Evolutionary conservation across 2,888 invertebrate genomes (phyloP).

Genomic region (Drosophila quinaria): DNA sequence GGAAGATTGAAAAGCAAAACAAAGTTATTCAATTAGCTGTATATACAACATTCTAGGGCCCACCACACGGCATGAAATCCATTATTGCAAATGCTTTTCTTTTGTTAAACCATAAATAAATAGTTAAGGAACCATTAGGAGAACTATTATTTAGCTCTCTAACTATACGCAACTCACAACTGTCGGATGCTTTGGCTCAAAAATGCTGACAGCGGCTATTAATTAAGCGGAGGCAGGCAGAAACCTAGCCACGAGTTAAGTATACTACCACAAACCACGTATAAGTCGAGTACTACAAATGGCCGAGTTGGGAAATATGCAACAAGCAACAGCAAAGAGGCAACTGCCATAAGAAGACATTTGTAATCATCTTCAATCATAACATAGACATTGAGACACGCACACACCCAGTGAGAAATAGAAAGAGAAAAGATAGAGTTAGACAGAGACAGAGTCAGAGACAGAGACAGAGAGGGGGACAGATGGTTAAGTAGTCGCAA

Average conservation of each 20-base stretch:
- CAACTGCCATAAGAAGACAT: slow-evolving; percentile 77
- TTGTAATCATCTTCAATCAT: slow-evolving; percentile 81
- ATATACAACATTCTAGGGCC: slow-evolving; percentile 15
- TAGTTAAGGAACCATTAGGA: slow-evolving; percentile 64
- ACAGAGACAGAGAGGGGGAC: neutral
- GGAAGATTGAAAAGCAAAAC: slow-evolving; percentile 10
- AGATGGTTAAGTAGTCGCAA: slow-evolving; percentile 26
- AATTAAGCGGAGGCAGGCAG: slow-evolving; percentile 68
- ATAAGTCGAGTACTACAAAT: slow-evolving; percentile 44
- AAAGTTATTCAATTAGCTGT: slow-evolving; percentile 28
- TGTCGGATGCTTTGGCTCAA: slow-evolving; percentile 68
- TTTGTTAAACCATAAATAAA: slow-evolving; percentile 49
- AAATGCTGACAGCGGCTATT: slow-evolving; percentile 78
- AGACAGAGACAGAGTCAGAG: neutral
- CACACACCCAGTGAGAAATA: slow-evolving; percentile 38
- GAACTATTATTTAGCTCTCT: slow-evolving; percentile 55
- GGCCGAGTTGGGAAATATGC: slow-evolving; percentile 53
- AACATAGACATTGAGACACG: slow-evolving; percentile 66
- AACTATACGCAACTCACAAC: slow-evolving; percentile 47
- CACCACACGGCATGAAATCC: slow-evolving; percentile 18
- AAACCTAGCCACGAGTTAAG: slow-evolving; percentile 25
- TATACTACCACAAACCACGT: slow-evolving; percentile 11
- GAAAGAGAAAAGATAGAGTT: neutral
- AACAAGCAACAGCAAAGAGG: slow-evolving; percentile 29
- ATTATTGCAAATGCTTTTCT: slow-evolving; percentile 27